A percentile compares a stretch with the other conserved stretches of the same genome.
phyloP scores from a whole-genome alignment of 1,140 invertebrate species.

The Aphis gossypii region DNA sequence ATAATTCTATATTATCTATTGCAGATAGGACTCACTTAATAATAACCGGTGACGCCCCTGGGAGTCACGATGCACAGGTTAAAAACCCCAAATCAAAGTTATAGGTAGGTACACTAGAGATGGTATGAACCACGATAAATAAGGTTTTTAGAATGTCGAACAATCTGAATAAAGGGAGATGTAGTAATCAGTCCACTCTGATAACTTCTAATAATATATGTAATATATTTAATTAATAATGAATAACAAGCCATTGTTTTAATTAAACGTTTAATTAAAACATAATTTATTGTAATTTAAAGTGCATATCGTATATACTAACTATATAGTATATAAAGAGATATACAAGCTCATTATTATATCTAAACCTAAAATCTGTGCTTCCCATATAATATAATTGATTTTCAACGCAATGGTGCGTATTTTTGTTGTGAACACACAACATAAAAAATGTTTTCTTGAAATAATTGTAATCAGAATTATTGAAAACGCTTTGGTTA shows the following conservation, averaged over 20 bases:
- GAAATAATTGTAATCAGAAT: too few species aligned
- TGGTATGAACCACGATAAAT: not conserved
- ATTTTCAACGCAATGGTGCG: not conserved
- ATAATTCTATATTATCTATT: too few species aligned
- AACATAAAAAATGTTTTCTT: too few species aligned
- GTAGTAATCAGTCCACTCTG: not conserved
- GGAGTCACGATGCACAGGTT: too few species aligned
- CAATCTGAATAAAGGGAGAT: not conserved
- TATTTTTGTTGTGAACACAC: too few species aligned
- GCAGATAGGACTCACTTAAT: too few species aligned
- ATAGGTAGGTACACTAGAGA: not conserved
- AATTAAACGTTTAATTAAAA: not conserved
- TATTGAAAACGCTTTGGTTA: too few species aligned
- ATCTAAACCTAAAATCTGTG: not conserved
- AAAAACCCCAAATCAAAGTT: too few species aligned
- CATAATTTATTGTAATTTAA: not conserved
- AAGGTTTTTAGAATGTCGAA: not conserved
- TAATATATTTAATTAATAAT: not conserved
- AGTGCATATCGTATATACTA: too few species aligned
- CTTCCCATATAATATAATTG: not conserved
- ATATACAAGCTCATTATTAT: not conserved
- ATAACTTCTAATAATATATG: not conserved
- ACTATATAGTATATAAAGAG: too few species aligned
- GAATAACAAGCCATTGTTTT: not conserved
- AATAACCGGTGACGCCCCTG: too few species aligned